Conservation (phyloP, 1,140 invertebrate species). For the Neuroterus valhalla region DNA sequence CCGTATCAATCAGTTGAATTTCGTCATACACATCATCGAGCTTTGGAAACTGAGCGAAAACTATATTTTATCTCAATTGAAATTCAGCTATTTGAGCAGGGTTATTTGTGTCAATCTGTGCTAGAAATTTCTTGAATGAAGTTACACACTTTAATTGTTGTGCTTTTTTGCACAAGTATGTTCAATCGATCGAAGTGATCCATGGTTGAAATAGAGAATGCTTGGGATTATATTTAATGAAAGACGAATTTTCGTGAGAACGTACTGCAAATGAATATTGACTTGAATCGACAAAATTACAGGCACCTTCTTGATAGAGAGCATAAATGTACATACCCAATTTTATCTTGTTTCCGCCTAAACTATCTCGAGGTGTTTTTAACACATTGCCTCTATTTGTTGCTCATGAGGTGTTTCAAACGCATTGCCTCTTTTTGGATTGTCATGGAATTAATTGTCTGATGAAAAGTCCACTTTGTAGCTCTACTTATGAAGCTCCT, state of each 20-base stretch:
- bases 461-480: no score
- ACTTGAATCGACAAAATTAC: no score
- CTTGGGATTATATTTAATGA: neutral
- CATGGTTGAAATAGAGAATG: neutral
- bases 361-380: neutral
- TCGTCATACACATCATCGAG: no score
- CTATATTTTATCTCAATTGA: neutral
- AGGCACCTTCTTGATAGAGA: neutral
- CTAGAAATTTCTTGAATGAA: neutral
- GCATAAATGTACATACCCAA: neutral
- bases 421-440: no score
- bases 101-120: neutral
- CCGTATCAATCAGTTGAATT: constrained; percentile 7
- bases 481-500: no score
- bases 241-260: neutral
- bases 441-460: no score
- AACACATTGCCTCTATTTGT: neutral
- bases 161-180: neutral
- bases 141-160: neutral
- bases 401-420: neutral
- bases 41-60: neutral
- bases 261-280: neutral
- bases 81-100: no score
- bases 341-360: no score
- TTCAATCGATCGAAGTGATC: neutral